Base-by-base conservation (phyloP, 2,113 vertebrate genomes). In the Octodon degus region DNA sequence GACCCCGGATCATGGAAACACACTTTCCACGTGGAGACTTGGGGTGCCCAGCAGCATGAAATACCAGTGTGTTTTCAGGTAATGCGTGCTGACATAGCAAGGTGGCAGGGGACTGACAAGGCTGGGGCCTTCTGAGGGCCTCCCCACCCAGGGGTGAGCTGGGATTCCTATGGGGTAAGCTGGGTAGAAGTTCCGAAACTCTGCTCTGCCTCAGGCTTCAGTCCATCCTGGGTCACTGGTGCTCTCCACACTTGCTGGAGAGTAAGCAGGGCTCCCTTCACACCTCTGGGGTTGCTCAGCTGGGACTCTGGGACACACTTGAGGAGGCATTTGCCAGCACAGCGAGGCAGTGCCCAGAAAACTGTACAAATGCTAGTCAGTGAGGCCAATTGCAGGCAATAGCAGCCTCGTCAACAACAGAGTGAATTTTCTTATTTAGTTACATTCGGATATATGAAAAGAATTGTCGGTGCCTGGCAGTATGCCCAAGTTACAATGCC, bases 401-500 rank as follows among this genome's bases (percentile, higher is more conserved):
- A 47, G 2, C 74, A 81, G 24, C 40, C 37, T 93, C 40, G 5
- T 84, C 65, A 72, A 63, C 19, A 79, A 65, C 17, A 30, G 40
- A 72, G 40, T n/a, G 2, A 8, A 12, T 93, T 79, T 86, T 12
- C 9, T 4, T 1, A 34, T 14, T n/a, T 70, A 50, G 47, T 87
- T 40, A 65, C 0, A 0, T 9, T 34, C 92, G 47, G 11, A 89
- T 65, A 43, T 80, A 68, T 89, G 65, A 95, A 47, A 37, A 62
- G 62, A 93, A 40, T 50, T 67, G 13, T 63, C 55, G 68, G 40
- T 89, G 4, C 85, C 81, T 97, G 58, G 79, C 67, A 74, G 14
- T 70, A 14, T 88, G 50, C 30, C 68, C 70, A 70, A 0, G 0
- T 14, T 0, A 0, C 92, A 88, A 55, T 0, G 27, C 25, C 32